Base-by-base conservation (phyloP, 2,113 vertebrate species). In the Anguilla japonica region DNA sequence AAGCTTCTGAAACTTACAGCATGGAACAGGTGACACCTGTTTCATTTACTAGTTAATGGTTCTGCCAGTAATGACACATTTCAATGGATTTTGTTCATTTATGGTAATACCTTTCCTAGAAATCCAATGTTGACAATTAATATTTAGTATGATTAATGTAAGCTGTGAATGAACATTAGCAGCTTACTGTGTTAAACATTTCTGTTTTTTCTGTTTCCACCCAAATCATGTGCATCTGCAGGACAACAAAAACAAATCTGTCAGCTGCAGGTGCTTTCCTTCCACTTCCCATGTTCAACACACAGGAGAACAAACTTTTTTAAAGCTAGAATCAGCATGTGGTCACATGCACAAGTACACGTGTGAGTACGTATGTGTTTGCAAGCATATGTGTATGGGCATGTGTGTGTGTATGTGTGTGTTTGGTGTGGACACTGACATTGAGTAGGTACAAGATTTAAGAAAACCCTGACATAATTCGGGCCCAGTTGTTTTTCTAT, bases 141-240 rank as follows among this genome's bases (percentile, higher is more conserved):
- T n/a, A 13, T 75, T 75, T 34, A 75, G 26, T 75, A 75, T 75
- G 71, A 75, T 75, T 13, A 34, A 75, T 34, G n/a, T 34, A 13
- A 75, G 71, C 71, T 75, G 26, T 34, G 34, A 75, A 75, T 75
- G 6, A 13, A 75, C 71, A 75, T 75, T 75, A 75, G 34, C 71
- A 29, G 26, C 71, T 29, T 34, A 75, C 26, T 75, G 34, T 29
- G 71, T 75, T 34, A 75, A 75, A 75, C 71, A 75, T n/a, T 26
- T 29, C 9, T 13, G 6, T 8, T 22, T n/a, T 9, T 16, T 20
- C 26, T n/a, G 11, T 29, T 26, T 26, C 60, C 60, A 20, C 60
- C 60, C 60, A 20, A 67, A 75, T 75, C 71, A 34, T 75, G 71
- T 75, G n/a, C 71, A 75, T n/a, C 71, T 75, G n/a, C 71, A 75